Conservation (phyloP, 2,113 vertebrate species). For the Zeus faber region DNA sequence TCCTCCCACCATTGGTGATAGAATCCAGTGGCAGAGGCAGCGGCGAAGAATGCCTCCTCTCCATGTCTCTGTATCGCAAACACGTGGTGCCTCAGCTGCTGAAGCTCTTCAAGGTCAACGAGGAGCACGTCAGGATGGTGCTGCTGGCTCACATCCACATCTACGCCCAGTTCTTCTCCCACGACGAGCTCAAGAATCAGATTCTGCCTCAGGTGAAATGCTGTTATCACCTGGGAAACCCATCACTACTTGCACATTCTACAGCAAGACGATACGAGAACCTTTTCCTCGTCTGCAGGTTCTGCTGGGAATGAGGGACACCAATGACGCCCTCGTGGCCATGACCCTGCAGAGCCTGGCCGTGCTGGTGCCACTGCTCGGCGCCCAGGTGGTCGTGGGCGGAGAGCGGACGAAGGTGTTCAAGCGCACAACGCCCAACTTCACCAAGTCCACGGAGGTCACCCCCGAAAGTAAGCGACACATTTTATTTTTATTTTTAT, state of each 20-base stretch:
- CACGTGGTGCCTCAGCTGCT: slow-evolving; percentile 89
- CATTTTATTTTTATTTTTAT: too few species aligned
- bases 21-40: slow-evolving; percentile 66
- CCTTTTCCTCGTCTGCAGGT: slow-evolving; percentile 72
- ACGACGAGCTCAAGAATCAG: slow-evolving; percentile 87
- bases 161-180: slow-evolving; percentile 86
- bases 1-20: slow-evolving; percentile 46
- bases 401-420: slow-evolving; percentile 94
- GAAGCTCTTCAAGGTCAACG: slow-evolving; percentile 88
- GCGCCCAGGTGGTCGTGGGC: slow-evolving; percentile 94
- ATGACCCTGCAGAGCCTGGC: slow-evolving; percentile 92
- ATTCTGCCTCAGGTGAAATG: slow-evolving; percentile 89
- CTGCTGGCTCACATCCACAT: slow-evolving; percentile 88
- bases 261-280: not conserved
- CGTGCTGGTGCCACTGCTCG: slow-evolving; percentile 89
- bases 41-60: slow-evolving; percentile 83
- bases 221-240: not conserved
- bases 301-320: slow-evolving; percentile 91
- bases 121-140: slow-evolving; percentile 91
- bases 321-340: slow-evolving; percentile 85
- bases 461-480: slow-evolving; percentile 86
- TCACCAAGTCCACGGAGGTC: slow-evolving; percentile 84
- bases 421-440: slow-evolving; percentile 90
- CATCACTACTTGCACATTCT: not conserved
- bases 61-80: slow-evolving; percentile 82